Evolutionary conservation across 2,113 vertebrate genomes (phyloP).

Genomic region (Pseudorectes ferrugineus): DNA sequence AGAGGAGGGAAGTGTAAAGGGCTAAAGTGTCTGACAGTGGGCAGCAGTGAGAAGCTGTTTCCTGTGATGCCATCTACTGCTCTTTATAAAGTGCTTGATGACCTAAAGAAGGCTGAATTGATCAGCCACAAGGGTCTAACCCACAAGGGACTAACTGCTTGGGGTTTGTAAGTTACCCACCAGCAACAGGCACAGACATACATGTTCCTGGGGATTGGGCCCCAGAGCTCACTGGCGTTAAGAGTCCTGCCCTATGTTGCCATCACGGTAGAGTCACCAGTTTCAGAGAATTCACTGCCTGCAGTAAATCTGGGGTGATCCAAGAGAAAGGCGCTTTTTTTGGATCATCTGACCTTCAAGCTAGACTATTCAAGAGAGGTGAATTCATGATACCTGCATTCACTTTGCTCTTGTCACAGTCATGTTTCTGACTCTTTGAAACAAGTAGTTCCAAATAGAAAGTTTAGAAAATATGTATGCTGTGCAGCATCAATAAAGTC

Average conservation of each 20-base stretch:
- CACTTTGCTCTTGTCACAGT: not conserved
- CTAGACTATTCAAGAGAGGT: not conserved
- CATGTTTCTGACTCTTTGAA: not conserved
- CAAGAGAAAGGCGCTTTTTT: not conserved
- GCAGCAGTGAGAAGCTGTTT: not conserved
- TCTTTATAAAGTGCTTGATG: not conserved
- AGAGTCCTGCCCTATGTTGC: fast-evolving
- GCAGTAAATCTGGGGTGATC: not conserved
- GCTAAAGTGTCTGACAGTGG: not conserved
- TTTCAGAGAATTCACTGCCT: not conserved
- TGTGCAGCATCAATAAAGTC: not conserved
- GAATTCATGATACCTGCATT: not conserved
- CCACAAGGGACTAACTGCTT: fast-evolving
- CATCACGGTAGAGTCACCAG: fast-evolving
- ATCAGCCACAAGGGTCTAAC: not conserved
- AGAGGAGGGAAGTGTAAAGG: not conserved
- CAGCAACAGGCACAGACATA: not conserved
- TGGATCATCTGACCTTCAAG: not conserved
- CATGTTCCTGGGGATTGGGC: not conserved
- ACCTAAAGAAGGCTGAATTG: not conserved
- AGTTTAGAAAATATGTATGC: not conserved
- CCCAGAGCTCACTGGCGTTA: not conserved
- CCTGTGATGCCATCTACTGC: not conserved
- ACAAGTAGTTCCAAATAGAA: not conserved
- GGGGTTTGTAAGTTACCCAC: not conserved